A percentile compares a stretch with the other conserved stretches of the same genome.
phyloP scores from a whole-genome alignment of 64 coral and sea anemone species.

The Pocillopora damicornis region DNA sequence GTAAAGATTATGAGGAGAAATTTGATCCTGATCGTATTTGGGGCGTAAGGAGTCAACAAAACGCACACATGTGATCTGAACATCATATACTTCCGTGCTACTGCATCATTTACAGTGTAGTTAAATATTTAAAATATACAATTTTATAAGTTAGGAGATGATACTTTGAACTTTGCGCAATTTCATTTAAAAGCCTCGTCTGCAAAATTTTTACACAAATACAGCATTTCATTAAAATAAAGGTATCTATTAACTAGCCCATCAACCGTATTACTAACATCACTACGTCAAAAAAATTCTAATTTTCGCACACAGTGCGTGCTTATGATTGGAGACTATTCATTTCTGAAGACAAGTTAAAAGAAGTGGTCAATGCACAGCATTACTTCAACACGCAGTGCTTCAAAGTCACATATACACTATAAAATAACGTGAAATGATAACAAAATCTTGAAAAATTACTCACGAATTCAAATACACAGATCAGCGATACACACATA shows the following conservation, averaged over 20 bases:
- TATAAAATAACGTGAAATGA: slow-evolving; percentile 26
- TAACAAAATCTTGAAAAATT: slow-evolving; percentile 1
- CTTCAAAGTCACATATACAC: slow-evolving; percentile 3
- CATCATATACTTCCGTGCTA: slow-evolving; percentile 40
- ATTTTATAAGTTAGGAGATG: slow-evolving; percentile 47
- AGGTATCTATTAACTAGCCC: not conserved
- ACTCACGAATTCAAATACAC: not conserved
- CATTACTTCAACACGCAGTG: slow-evolving; percentile 2
- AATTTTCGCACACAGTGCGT: not conserved
- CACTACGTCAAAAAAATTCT: not conserved
- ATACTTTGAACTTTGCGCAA: slow-evolving; percentile 17
- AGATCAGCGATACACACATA: not conserved
- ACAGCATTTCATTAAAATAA: slow-evolving; percentile 39
- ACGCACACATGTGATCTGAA: not conserved
- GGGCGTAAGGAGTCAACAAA: not conserved
- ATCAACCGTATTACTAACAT: not conserved
- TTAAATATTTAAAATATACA: slow-evolving; percentile 59
- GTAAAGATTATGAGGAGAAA: too few relatives aligned
- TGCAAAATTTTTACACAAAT: slow-evolving; percentile 49
- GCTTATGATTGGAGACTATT: not conserved
- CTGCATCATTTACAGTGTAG: slow-evolving; percentile 40
- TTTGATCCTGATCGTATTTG: too few relatives aligned
- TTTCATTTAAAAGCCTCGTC: slow-evolving; percentile 46
- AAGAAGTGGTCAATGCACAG: slow-evolving; percentile 18
- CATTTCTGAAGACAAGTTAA: slow-evolving; percentile 3